These are phyloP conservation scores for Phytoseiulus persimilis DNA, from an alignment of 2,888 invertebrate species.

Conservation along the genomic window DNA sequence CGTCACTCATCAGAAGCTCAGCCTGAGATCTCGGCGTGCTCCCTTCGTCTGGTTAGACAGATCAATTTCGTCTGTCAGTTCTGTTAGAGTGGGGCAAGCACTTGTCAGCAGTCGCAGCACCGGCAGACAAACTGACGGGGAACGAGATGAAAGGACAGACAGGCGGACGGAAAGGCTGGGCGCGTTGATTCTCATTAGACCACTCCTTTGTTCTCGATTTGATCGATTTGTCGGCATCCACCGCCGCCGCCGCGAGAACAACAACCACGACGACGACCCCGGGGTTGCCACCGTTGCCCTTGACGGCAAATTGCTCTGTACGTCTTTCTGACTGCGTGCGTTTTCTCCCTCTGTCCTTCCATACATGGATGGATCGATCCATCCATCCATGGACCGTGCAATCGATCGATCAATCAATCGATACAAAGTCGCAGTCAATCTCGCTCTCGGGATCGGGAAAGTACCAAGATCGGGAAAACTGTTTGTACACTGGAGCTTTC, in stretches of 20 bases:
- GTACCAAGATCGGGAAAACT: not conserved
- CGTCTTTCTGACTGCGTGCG: not conserved
- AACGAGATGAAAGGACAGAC: not conserved
- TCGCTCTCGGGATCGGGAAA: not conserved
- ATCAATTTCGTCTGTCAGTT: not conserved
- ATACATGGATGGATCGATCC: not conserved
- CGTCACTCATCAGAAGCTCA: not conserved
- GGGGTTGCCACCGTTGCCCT: not conserved
- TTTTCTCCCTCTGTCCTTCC: not conserved
- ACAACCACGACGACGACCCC: not conserved
- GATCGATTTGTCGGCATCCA: not conserved
- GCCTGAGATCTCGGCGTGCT: not conserved
- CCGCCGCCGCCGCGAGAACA: not conserved
- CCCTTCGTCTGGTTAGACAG: not conserved
- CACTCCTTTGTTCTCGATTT: conserved; percentile 5
- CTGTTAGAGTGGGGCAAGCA: not conserved
- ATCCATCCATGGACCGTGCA: not conserved
- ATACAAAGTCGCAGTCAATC: not conserved
- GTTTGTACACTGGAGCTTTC: not conserved
- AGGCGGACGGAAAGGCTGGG: not conserved
- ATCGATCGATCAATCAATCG: not conserved
- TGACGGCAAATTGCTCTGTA: not conserved
- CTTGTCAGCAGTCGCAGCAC: not conserved
- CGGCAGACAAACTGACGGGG: not conserved
- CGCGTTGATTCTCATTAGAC: conserved; percentile 5